Evolutionary conservation across 2,113 vertebrate species (phyloP).

Genomic region (Pachypanchax playfairii): DNA sequence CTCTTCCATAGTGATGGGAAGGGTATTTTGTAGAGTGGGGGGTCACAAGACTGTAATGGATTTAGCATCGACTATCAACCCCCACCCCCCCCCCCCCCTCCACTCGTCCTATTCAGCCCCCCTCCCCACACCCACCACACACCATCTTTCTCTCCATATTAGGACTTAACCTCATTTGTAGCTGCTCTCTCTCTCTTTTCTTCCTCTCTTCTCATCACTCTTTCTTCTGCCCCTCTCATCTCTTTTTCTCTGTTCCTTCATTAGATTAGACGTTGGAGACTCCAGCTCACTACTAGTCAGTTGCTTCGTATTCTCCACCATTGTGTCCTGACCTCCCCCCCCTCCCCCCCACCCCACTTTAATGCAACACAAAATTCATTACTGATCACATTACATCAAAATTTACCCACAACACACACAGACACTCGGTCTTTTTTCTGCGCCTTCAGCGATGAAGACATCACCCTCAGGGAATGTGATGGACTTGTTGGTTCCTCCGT

Average conservation of each 20-base stretch:
- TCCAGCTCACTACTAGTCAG: constrained; percentile 95
- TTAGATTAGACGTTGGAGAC: constrained; percentile 95
- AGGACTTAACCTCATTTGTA: constrained; percentile 67
- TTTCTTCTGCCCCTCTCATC: constrained; percentile 18
- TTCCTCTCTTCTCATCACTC: constrained; percentile 55
- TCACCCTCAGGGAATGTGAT: constrained; percentile 73
- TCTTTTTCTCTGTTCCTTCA: constrained; percentile 83
- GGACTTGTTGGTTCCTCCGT: constrained; percentile 52
- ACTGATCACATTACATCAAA: constrained; percentile 99
- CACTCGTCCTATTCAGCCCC: constrained; percentile 21
- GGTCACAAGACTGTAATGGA: constrained; percentile 66
- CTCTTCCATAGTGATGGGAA: constrained; percentile 16
- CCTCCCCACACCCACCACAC: constrained; percentile 1
- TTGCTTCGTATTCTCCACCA: constrained; percentile 79
- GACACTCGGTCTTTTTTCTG: constrained; percentile 27
- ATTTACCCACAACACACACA: constrained; percentile 65
- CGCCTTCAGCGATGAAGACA: constrained; percentile 87
- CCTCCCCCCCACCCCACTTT: constrained; percentile 86
- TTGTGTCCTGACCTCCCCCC: constrained; percentile 81
- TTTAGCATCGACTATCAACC: constrained; percentile 87
- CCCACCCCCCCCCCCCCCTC: constrained; percentile 30
- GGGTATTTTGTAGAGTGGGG: constrained; percentile 31
- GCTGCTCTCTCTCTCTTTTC: constrained; percentile 66
- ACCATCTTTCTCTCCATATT: constrained; percentile 10
- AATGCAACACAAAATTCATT: constrained; percentile 99